These are phyloP conservation scores for Panthera leo DNA, from an alignment of 2,113 vertebrate genomes.

Conservation along the genomic window DNA sequence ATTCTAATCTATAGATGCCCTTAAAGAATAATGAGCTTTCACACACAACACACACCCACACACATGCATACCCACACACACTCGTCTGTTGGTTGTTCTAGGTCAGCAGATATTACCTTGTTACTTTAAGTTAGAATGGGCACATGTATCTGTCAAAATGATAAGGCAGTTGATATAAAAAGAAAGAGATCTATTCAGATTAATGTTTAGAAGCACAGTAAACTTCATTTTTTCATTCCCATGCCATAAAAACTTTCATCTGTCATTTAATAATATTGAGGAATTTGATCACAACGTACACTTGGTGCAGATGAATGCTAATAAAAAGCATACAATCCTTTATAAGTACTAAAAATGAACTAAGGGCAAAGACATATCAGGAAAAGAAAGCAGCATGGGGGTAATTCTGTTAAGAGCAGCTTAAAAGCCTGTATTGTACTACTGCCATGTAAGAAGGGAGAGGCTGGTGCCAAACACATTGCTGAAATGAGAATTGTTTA, in stretches of 20 bases:
- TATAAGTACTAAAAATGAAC: slow-evolving; percentile 70
- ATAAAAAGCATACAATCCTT: slow-evolving; percentile 42
- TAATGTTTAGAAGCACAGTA: neutral
- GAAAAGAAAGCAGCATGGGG: slow-evolving; percentile 65
- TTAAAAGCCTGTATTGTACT: slow-evolving; percentile 71
- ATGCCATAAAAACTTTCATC: neutral
- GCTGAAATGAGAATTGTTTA: slow-evolving; percentile 72
- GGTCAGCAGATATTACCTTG: neutral
- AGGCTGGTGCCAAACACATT: slow-evolving; percentile 32
- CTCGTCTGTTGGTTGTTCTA: neutral
- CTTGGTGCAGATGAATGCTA: slow-evolving; percentile 63
- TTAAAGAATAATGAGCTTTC: neutral
- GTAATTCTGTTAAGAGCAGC: slow-evolving; percentile 56
- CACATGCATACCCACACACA: neutral
- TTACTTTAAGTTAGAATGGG: neutral
- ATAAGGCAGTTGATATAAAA: neutral
- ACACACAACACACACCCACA: too few relatives aligned
- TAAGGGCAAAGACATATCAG: slow-evolving; percentile 59
- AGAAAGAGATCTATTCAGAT: neutral
- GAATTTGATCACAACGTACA: slow-evolving; percentile 47
- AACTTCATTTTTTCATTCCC: slow-evolving; percentile 37
- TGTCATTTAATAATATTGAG: slow-evolving; percentile 29
- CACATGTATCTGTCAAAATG: neutral
- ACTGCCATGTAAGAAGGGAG: slow-evolving; percentile 53
- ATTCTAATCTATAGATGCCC: neutral